Base-by-base conservation (phyloP, 1,140 invertebrate species). In the Zaprionus ghesquierei region DNA sequence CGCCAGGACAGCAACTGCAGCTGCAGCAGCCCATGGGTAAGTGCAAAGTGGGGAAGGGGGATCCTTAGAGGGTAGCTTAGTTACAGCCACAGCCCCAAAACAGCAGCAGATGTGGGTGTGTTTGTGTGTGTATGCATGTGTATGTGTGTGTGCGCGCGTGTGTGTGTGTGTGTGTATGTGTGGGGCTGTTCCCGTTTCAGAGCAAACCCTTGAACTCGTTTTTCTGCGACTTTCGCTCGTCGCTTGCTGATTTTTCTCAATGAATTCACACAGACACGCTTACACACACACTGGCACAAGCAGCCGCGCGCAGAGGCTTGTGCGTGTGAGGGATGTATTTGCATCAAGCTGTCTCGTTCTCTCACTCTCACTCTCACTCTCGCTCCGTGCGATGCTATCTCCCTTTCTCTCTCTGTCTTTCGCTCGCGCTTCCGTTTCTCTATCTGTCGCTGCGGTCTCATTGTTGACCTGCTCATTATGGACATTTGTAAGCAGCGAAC, bases 151-250 rank as follows among this genome's bases (percentile, higher is more conserved):
- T 29, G 18, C 27, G n/a, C 9, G n/a, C n/a, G n/a, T n/a, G n/a
- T 58, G 38, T 65, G 22, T 46, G 27, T 53, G 55, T 69, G 64
- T 35, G 12, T 35, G 63, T 55, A 27, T 10, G 15, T 38, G 12
- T 22, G 44, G 20, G 59, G 6, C 65, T 75, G 73, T 55, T 63
- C 84, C 84, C 75, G 49, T 84, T 89, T 89, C 61, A 35, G 72
- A 54, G 75, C 65, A 74, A 86, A 89, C 84, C 84, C 84, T 87
- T 89, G 84, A 89, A 89, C 84, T 89, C 84, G 79, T 89, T 89
- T 85, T 78, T 77, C 25, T 54, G 72, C 69, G 63, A 18, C 51
- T 51, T 50, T 61, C 69, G 51, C 46, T 51, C 38, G 38, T 31
- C 60, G 69, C 62, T 23, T 64, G 68, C 65, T 62, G 79, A 82